Evolutionary conservation across 2,797 vertebrate genomes (phyloP), one percentile per base, ranked within the genome.

Genomic region (Coregonus ussuriensis): DNA sequence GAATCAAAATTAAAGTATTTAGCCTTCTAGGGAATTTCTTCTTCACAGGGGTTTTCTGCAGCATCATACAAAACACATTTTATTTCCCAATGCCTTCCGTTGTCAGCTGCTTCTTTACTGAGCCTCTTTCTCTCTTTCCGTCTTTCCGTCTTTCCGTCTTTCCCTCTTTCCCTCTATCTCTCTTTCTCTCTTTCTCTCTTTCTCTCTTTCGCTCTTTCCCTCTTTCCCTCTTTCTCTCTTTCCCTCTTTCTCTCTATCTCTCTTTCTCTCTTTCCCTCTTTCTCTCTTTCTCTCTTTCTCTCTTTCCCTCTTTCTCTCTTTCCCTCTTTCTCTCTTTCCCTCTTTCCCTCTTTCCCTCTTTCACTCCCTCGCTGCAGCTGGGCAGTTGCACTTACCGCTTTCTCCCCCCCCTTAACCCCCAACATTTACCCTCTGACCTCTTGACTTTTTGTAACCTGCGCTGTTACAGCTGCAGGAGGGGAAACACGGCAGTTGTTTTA

Each of bases 11-110:
- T 69, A 88, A 82, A 65, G 68, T 74, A 69, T 68, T 51, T 73
- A 86, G 89, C 89, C 87, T 91, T 86, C 88, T 84, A 89, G 90
- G 85, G 86, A 53, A 91, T 90, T 84, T 88, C 76, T 87, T 91
- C 86, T 88, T 86, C 81, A 83, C 77, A 86, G 79, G 78, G 41
- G 41, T 41, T 41, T 9, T 83, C 83, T 83, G 67, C 71, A 16
- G 4, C 56, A 62, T 65, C 81, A 21, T 79, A 78, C 76, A 81
- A 85, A 88, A 83, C 33, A 76, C 77, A 85, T 84, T 78, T 83
- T 70, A 72, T 74, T 71, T 78, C 78, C 70, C 81, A 81, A 81
- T 79, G 79, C 68, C 71, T 76, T 68, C 73, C 21, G 14, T 62
- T 62, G 41, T 41, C 41, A 9, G 41, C 41, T 41, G 2, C 41